Conservation (phyloP, 2,888 invertebrate genomes). For the Aromia moschata region DNA sequence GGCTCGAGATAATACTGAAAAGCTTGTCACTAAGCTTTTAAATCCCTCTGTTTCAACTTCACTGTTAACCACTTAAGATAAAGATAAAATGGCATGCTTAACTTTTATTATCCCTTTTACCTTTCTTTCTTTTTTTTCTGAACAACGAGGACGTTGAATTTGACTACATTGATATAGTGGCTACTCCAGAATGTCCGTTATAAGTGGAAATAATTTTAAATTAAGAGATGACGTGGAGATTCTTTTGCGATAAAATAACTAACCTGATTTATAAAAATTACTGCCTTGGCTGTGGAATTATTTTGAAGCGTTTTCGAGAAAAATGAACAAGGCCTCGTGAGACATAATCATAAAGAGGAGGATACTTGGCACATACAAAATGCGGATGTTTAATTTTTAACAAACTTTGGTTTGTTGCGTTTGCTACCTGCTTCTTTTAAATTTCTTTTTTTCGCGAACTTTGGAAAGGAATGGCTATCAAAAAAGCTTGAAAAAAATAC, state of each 20-base stretch:
- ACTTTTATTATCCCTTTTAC: no score
- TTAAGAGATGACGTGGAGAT: slow-evolving; percentile 9
- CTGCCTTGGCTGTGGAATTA: neutral
- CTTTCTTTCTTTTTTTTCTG: slow-evolving; percentile 10
- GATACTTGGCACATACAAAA: no score
- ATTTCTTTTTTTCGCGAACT: no score
- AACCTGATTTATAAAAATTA: neutral
- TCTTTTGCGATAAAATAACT: slow-evolving; percentile 9
- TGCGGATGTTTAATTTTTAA: no score
- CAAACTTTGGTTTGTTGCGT: no score
- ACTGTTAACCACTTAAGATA: slow-evolving; percentile 53
- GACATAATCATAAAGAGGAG: no score
- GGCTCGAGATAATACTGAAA: slow-evolving; percentile 47
- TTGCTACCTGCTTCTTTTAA: no score
- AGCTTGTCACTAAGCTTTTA: slow-evolving; percentile 54
- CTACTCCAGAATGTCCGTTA: slow-evolving; percentile 10
- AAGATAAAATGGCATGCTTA: slow-evolving; percentile 31
- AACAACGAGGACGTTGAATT: slow-evolving; percentile 12
- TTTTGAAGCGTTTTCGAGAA: neutral
- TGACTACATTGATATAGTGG: slow-evolving; percentile 17
- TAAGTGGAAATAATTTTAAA: slow-evolving; percentile 16
- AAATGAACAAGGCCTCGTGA: no score
- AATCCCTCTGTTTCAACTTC: slow-evolving; percentile 46
- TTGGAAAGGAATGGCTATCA: no score
- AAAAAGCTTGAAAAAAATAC: no score